Percentiles rank a stretch among this genome's conserved stretches.
Evolutionary conservation across 2,888 invertebrate species (phyloP).

Genomic region (Mycogona germanica): DNA sequence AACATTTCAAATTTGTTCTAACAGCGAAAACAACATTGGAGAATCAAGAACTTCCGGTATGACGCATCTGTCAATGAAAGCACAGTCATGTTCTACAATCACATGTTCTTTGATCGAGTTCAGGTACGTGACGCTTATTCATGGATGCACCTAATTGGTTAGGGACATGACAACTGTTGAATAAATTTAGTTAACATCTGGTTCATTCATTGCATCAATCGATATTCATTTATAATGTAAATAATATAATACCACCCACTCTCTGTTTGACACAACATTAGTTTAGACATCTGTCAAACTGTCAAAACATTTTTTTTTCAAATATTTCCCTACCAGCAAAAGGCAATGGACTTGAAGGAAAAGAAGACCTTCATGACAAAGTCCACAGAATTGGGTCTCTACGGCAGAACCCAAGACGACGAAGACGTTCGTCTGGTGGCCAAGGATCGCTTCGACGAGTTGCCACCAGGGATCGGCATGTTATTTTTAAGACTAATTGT

Average conservation of each 20-base stretch:
- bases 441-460: not conserved
- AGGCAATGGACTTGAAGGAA: not conserved
- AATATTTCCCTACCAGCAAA: conserved; percentile 1
- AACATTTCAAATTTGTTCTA: not conserved
- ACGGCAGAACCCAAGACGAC: not conserved
- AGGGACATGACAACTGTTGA: no score
- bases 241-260: no score
- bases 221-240: no score
- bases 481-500: not conserved
- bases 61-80: not conserved
- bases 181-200: no score
- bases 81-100: conserved; percentile 47
- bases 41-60: not conserved
- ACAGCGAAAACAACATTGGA: conserved; percentile 34
- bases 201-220: no score
- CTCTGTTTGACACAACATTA: no score
- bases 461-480: not conserved
- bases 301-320: not conserved
- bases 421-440: not conserved
- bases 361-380: not conserved
- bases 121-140: not conserved
- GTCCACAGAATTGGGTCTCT: not conserved
- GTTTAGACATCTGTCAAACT: not conserved
- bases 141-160: no score
- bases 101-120: conserved; percentile 47